These are phyloP conservation scores for Coenobita brevimanus DNA, from an alignment of 1,140 invertebrate species.

Conservation along the genomic window DNA sequence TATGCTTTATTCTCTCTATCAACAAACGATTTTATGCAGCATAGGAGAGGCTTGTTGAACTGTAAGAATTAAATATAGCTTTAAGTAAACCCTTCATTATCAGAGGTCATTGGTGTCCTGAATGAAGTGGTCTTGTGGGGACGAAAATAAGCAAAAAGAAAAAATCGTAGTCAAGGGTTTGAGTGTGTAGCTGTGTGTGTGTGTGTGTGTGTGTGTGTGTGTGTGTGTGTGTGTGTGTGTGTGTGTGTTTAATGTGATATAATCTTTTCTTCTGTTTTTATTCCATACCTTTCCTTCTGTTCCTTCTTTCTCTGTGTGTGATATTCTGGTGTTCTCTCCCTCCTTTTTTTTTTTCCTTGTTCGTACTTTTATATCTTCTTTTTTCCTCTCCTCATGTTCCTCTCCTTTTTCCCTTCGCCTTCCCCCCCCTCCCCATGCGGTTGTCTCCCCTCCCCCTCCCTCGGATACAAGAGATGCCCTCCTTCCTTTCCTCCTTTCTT, in stretches of 20 bases:
- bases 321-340: background rate
- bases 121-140: too few relatives aligned
- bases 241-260: background rate
- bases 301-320: background rate
- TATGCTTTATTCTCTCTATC: too few relatives aligned
- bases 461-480: slow-evolving; percentile 9
- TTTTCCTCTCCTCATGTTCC: background rate
- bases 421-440: background rate
- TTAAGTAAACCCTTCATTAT: too few relatives aligned
- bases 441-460: slow-evolving; percentile 15
- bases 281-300: background rate
- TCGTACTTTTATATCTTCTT: background rate
- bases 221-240: background rate
- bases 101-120: too few relatives aligned
- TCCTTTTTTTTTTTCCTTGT: background rate
- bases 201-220: background rate
- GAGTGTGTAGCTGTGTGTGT: slow-evolving; percentile 1
- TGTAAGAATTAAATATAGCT: too few relatives aligned
- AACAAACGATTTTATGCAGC: too few relatives aligned
- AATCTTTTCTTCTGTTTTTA: too few relatives aligned
- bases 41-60: too few relatives aligned
- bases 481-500: slow-evolving; percentile 14
- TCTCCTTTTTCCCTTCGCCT: background rate
- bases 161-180: too few relatives aligned
- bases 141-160: too few relatives aligned